Evolutionary conservation across 2,797 vertebrate species (phyloP), one percentile per base, ranked within the genome.

Genomic region (Bradypus variegatus): DNA sequence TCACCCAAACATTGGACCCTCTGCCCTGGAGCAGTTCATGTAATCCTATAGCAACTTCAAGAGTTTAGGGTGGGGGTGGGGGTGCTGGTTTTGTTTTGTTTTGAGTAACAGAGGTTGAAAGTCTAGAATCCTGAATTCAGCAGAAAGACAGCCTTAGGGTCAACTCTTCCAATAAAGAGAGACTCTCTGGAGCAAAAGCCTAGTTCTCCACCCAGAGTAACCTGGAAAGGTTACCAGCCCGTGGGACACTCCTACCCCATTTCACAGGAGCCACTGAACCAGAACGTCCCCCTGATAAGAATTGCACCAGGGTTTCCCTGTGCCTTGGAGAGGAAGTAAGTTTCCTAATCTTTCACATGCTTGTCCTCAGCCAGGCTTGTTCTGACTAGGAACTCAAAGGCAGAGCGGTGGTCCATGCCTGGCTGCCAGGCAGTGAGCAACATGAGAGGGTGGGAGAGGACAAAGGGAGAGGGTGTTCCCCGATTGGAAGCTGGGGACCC

Each of bases 1-100:
- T 27, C 2, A 8, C 31, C 50, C 11, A 0, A 3, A 21, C 33
- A 3, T 31, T 18, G 29, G 25, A 53, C 27, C 13, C 45, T 3
- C 11, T 25, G 41, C 69, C 87, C 86, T 0, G 0, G 60, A 77
- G 64, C 73, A 14, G 19, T 15, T 60, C 18, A 3, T 27, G n/a
- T 29, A 41, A 69, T 33, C 64, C 36, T 9, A 0, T 0, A 25
- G 33, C 21, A 70, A 45, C 25, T 50, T 9, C 41, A 45, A 25
- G 27, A 45, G 58, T 21, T 33, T 33, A 15, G 55, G 5, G 27
- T 27, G 16, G 58, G 55, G 21, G 50, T 50, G 50, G 58, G 58
- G 58, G 8, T 45, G 41, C 58, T 58, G 58, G 6, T 58, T 58
- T 58, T 58, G 55, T 58, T 58, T 58, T 58, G 55, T 58, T 58